phyloP scores from a whole-genome alignment of 2,797 vertebrate species.

The Strix occidentalis region DNA sequence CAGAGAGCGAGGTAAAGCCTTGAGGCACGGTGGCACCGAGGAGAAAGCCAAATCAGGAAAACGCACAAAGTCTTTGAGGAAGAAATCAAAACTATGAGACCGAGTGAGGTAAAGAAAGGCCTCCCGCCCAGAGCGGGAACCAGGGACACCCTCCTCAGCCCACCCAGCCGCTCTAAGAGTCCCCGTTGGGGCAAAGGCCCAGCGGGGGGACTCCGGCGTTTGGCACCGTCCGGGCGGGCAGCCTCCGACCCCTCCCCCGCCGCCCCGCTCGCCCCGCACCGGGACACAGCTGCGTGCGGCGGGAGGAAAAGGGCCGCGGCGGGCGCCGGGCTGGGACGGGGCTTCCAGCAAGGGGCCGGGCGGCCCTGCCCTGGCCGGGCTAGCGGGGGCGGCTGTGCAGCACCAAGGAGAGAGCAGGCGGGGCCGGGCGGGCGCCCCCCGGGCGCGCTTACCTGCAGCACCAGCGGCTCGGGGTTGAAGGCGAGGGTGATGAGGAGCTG shows the following conservation, averaged over 20 bases:
- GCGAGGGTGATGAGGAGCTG: constrained; percentile 95
- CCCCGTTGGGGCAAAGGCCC: accelerated
- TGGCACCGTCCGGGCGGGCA: not conserved
- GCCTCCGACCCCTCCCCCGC: not conserved
- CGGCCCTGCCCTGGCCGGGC: not conserved
- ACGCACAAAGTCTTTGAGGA: accelerated
- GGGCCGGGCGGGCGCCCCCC: not conserved
- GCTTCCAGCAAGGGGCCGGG: not conserved
- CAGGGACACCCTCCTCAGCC: not conserved
- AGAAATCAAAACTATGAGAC: not conserved
- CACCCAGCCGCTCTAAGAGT: not conserved
- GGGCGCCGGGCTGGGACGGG: too few relatives aligned
- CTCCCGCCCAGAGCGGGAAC: not conserved
- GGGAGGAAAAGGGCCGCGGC: too few relatives aligned
- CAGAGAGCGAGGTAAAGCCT: not conserved
- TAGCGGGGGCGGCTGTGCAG: not conserved
- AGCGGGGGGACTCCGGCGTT: not conserved
- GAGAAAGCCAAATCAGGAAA: not conserved
- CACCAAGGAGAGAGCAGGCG: not conserved
- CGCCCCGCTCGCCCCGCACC: not conserved
- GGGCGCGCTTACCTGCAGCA: constrained; percentile 80
- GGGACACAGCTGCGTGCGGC: not conserved
- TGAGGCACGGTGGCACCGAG: not conserved
- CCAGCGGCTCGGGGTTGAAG: constrained; percentile 91
- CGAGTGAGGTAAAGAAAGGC: not conserved